Conservation (phyloP, 2,797 vertebrate species). For the Falco cherrug region DNA sequence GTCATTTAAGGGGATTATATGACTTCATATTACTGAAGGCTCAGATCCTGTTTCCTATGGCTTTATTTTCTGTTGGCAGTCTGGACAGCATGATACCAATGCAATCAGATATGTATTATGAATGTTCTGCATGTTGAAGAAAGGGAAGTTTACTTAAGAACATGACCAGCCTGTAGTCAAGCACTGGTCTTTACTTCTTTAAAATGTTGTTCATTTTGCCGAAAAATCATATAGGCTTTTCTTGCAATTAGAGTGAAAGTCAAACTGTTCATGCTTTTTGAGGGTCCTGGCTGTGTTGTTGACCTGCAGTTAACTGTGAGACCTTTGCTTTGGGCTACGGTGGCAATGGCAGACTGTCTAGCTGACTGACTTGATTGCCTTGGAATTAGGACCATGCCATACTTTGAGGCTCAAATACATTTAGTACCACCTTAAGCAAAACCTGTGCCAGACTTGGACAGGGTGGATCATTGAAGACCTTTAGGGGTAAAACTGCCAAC, state of each 20-base stretch:
- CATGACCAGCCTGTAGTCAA: background rate
- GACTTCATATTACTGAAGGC: background rate
- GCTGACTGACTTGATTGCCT: background rate
- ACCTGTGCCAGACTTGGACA: background rate
- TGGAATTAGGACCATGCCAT: background rate
- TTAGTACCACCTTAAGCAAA: fast-evolving
- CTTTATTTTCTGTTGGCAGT: background rate
- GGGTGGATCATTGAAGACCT: background rate
- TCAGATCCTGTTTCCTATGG: background rate
- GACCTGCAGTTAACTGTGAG: background rate
- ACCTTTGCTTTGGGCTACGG: background rate
- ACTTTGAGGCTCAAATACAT: background rate
- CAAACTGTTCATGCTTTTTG: background rate
- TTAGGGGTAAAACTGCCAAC: background rate
- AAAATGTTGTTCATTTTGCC: background rate
- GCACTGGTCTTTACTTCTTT: background rate
- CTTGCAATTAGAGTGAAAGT: background rate
- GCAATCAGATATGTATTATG: background rate
- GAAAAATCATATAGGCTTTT: background rate
- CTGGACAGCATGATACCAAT: background rate
- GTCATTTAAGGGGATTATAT: background rate
- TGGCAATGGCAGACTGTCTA: background rate
- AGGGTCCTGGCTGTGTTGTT: background rate
- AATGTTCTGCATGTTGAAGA: background rate
- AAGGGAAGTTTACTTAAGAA: background rate